Conservation (phyloP, 1,140 invertebrate genomes). For the Drosophila mauritiana region DNA sequence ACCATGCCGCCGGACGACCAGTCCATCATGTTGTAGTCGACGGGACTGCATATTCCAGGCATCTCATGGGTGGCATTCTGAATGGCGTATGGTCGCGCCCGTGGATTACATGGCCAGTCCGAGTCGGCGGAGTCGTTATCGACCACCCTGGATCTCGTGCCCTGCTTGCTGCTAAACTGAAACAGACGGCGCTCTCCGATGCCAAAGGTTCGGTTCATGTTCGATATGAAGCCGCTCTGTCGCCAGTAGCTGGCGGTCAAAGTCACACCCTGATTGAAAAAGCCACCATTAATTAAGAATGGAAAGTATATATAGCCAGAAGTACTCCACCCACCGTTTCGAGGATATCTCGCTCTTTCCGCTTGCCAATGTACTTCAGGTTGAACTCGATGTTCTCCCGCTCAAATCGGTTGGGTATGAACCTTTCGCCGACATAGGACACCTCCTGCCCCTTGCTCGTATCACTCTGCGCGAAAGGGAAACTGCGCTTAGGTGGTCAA, state of each 20-base stretch:
- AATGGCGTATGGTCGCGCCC: slow-evolving; percentile 57
- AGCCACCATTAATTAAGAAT: background rate
- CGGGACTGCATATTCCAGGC: slow-evolving; percentile 44
- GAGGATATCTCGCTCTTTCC: slow-evolving; percentile 62
- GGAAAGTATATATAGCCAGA: too few relatives aligned
- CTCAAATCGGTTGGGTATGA: slow-evolving; percentile 72
- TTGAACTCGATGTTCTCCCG: slow-evolving; percentile 51
- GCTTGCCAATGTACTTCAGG: slow-evolving; percentile 53
- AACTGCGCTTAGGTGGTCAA: background rate
- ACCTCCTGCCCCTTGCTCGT: slow-evolving; percentile 1
- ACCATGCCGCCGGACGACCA: slow-evolving; percentile 75
- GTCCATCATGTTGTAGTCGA: slow-evolving; percentile 73
- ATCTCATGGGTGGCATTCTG: slow-evolving; percentile 74
- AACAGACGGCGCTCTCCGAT: slow-evolving; percentile 55
- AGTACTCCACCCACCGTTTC: slow-evolving; percentile 29
- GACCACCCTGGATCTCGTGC: background rate
- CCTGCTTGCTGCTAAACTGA: slow-evolving; percentile 52
- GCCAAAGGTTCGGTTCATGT: slow-evolving; percentile 53
- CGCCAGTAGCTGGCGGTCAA: slow-evolving; percentile 63
- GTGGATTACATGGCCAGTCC: slow-evolving; percentile 74
- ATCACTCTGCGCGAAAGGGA: slow-evolving; percentile 14
- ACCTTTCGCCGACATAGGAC: slow-evolving; percentile 61
- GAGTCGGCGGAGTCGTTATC: slow-evolving; percentile 6
- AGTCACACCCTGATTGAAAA: slow-evolving; percentile 12
- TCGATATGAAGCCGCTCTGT: slow-evolving; percentile 49